phyloP scores from a whole-genome alignment of 2,797 vertebrate genomes.

The Paguma larvata region DNA sequence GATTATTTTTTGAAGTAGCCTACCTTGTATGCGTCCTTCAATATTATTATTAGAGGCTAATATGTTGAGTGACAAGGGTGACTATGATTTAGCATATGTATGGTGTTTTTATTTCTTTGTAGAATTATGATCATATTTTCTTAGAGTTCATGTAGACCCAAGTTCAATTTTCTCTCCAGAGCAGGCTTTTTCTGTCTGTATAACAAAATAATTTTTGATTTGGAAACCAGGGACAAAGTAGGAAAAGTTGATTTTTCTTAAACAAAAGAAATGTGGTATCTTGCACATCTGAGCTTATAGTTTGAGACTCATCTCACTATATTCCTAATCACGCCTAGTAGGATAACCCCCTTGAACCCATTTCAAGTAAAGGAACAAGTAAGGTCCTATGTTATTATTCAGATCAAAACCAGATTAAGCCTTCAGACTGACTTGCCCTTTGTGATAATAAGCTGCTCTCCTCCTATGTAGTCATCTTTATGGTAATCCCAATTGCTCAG shows the following conservation, averaged over 20 bases:
- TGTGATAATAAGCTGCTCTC: background rate
- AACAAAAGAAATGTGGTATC: background rate
- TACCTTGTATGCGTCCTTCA: background rate
- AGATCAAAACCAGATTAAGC: background rate
- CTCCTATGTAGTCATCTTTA: background rate
- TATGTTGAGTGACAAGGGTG: background rate
- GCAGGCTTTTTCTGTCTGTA: background rate
- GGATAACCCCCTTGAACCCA: background rate
- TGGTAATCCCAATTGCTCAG: background rate
- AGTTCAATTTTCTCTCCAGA: background rate
- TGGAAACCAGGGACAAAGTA: background rate
- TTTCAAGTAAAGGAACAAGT: background rate
- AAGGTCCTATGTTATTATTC: background rate
- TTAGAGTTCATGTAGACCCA: background rate
- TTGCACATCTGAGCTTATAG: background rate
- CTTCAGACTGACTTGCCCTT: background rate
- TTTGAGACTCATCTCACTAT: background rate
- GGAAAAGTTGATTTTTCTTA: background rate
- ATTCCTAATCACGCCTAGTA: background rate
- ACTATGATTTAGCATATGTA: background rate
- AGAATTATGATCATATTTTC: background rate
- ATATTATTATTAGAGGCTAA: background rate
- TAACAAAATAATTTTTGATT: constrained; percentile 25
- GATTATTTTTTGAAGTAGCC: background rate
- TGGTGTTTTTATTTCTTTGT: background rate